Evolutionary conservation across 2,113 vertebrate species (phyloP).

Genomic region (Macroglossus sobrinus): DNA sequence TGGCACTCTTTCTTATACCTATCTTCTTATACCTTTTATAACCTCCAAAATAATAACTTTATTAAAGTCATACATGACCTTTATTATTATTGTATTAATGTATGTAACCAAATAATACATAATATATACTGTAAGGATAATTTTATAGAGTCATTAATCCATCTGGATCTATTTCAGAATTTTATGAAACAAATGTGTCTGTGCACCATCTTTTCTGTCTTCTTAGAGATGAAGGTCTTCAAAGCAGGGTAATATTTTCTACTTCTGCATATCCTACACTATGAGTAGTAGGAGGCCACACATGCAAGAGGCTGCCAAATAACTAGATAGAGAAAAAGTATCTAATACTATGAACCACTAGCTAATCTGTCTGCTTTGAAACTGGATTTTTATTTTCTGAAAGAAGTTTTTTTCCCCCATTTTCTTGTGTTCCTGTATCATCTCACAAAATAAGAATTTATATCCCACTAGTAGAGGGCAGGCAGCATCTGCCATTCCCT

Average conservation of each 20-base stretch:
- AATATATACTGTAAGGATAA: not conserved
- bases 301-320: not conserved
- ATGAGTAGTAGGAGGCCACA: not conserved
- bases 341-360: not conserved
- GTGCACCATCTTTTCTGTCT: not conserved
- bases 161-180: not conserved
- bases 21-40: not conserved
- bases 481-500: not conserved
- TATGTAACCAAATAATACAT: not conserved
- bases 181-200: not conserved
- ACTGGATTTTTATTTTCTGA: not conserved
- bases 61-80: not conserved
- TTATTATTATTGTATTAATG: not conserved
- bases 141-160: not conserved
- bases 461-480: too few species aligned
- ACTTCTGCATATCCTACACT: rapidly evolving
- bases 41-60: not conserved
- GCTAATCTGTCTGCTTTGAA: not conserved
- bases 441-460: not conserved
- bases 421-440: not conserved
- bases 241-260: not conserved
- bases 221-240: not conserved
- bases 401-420: not conserved
- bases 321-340: not conserved
- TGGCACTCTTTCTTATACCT: not conserved